A percentile compares a stretch with the other conserved stretches of the same genome.
These are phyloP conservation scores for Anastrepha ludens DNA, from an alignment of 1,140 invertebrate species.

Conservation along the genomic window DNA sequence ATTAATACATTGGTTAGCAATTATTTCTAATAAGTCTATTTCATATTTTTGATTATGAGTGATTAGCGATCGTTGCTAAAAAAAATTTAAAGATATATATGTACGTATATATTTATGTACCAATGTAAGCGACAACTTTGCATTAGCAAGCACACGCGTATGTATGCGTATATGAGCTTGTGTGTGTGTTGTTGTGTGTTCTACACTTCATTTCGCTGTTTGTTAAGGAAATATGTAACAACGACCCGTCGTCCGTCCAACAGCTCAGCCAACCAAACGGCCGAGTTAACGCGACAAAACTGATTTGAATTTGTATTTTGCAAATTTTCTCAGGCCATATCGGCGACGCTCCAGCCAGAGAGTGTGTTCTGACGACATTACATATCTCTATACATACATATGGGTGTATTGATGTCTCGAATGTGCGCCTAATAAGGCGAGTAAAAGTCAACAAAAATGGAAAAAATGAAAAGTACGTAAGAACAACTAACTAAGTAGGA, in stretches of 20 bases:
- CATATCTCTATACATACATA: not conserved
- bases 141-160: too few species aligned
- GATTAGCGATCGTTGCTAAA: not conserved
- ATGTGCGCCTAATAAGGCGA: not conserved
- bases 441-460: conserved; percentile 24
- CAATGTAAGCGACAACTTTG: too few species aligned
- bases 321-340: conserved; percentile 3
- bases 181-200: not conserved
- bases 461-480: not conserved
- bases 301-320: conserved; percentile 39
- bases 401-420: not conserved
- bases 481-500: not conserved
- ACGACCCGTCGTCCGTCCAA: conserved; percentile 19
- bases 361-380: conserved; percentile 1
- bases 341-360: conserved; percentile 21
- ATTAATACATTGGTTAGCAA: not conserved
- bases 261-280: conserved; percentile 23
- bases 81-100: not conserved
- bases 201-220: not conserved
- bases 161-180: not conserved
- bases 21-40: not conserved
- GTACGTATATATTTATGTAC: too few species aligned
- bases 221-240: not conserved
- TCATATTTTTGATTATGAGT: not conserved
- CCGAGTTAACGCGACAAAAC: conserved; percentile 50